Evolutionary conservation across 2,113 vertebrate species (phyloP), one percentile per base, ranked within the genome.

Genomic region (Ginglymostoma cirratum): DNA sequence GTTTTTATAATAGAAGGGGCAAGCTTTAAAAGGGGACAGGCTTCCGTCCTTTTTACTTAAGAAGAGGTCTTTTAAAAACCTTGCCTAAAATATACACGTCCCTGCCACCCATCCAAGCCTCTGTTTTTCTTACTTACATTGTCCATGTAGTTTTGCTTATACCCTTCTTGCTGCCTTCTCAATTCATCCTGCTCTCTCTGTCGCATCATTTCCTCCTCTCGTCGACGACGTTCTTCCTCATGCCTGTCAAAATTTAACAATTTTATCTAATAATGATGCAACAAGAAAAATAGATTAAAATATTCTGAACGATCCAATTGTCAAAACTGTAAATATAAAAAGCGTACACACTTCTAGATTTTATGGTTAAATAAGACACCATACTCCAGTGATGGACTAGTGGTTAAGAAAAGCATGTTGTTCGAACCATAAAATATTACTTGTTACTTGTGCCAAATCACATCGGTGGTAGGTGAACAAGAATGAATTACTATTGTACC

Each of bases 131-230:
- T 97, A 99, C 99, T 99, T 98, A 99, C 99, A 83, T 97, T 98
- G 94, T 99, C 99, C 97, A 98, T 97, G 97, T 98, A 99, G 97
- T 98, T 99, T 78, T 98, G 97, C 96, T 99, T 99, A 97, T 99
- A 99, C 96, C 98, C 98, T 0, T 99, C 99, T 55, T 98, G 98
- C 95, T 98, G 98, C 5, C 98, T 98, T 76, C 98, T 98, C 95
- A 98, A 95, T 48, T 99, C 99, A 34, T 99, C 99, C 96, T 99
- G 99, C n/a, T 99, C 99, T 96, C 99, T 98, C 96, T 99, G 99
- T 38, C 99, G 98, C 0, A 99, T 97, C 98, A 99, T 98, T 96
- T 99, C 99, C 96, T 99, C 99, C 96, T 99, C 99, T 96, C 98
- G 98, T 55, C 99, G 98, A 65, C 99, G 97, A 95, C 99, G 98